Conservation (phyloP, 2,797 vertebrate species). For the Trachops cirrhosus region DNA sequence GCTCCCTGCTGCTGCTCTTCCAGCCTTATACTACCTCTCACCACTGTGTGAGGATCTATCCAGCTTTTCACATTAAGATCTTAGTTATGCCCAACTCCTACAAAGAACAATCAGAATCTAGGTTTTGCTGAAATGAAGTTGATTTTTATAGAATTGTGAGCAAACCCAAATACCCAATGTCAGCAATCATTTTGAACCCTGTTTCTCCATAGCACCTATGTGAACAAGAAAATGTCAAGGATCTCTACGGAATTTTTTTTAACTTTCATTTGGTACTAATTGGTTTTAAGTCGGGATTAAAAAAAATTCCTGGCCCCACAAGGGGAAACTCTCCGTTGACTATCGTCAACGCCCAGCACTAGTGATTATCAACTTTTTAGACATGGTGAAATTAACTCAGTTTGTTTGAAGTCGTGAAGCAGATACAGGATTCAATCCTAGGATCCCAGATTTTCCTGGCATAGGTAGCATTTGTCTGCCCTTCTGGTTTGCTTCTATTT, state of each 20-base stretch:
- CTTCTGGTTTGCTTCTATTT: not conserved
- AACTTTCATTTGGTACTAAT: slow-evolving; percentile 1
- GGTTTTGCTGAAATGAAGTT: slow-evolving; percentile 33
- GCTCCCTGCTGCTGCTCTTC: not conserved
- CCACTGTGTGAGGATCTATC: not conserved
- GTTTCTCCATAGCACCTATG: not conserved
- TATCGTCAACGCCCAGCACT: rapidly evolving
- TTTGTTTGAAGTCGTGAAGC: not conserved
- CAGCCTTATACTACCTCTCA: not conserved
- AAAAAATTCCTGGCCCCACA: not conserved
- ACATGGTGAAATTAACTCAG: not conserved
- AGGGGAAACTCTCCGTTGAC: not conserved
- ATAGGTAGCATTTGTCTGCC: not conserved
- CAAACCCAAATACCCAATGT: not conserved
- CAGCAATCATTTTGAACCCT: not conserved
- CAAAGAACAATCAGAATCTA: not conserved
- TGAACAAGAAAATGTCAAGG: slow-evolving; percentile 39
- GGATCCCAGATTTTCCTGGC: not conserved
- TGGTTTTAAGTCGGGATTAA: not conserved
- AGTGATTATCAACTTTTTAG: not conserved
- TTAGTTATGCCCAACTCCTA: not conserved
- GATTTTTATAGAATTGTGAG: not conserved
- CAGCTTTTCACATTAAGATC: not conserved
- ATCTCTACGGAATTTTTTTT: not conserved
- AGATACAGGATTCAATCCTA: not conserved